Conservation (phyloP, 2,888 invertebrate genomes). For the Balanococcus diminutus region DNA sequence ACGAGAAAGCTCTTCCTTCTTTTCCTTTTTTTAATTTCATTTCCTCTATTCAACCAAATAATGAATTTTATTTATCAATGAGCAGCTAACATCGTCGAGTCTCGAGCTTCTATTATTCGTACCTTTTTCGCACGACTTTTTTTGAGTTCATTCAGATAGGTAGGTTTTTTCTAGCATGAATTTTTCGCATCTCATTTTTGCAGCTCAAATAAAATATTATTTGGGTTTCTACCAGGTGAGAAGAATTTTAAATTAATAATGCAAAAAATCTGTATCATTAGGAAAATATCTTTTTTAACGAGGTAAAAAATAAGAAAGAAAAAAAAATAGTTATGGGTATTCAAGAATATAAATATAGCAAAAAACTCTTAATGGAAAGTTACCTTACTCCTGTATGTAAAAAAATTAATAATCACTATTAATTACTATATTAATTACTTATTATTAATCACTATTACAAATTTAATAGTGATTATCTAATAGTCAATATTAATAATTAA, state of each 20-base stretch:
- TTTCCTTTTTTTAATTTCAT: not conserved
- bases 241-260: not conserved
- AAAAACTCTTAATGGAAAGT: no score
- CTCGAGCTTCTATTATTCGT: not conserved
- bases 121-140: not conserved
- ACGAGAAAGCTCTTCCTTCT: not conserved
- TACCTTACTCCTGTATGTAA: no score
- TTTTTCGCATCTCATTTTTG: not conserved
- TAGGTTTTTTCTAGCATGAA: not conserved
- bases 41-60: not conserved
- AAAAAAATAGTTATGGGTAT: no score
- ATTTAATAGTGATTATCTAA: no score
- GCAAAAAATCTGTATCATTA: not conserved
- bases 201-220: not conserved
- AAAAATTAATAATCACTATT: no score
- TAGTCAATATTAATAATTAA: no score
- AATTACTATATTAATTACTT: no score
- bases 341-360: no score
- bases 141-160: not conserved
- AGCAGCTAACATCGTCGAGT: not conserved
- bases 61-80: slow-evolving; percentile 5
- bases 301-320: no score
- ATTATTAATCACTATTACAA: no score
- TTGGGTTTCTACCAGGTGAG: not conserved
- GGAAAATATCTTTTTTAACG: not conserved